Evolutionary conservation across 1,140 invertebrate genomes (phyloP).

Genomic region (roundworm (Caenorhabditis elegans)): DNA sequence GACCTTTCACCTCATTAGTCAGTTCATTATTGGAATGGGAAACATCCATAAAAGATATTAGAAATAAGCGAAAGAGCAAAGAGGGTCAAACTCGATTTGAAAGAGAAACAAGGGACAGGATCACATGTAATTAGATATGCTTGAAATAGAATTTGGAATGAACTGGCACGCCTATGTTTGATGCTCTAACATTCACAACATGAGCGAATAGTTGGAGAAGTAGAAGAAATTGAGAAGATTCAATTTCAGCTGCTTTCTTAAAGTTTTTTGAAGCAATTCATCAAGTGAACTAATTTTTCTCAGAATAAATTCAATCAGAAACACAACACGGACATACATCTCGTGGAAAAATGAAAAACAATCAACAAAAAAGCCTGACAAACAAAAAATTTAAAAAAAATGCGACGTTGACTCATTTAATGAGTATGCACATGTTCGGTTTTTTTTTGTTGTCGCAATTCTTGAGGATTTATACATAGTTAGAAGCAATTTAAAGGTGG

Average conservation of each 20-base stretch:
- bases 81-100: neutral
- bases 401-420: no score
- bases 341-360: no score
- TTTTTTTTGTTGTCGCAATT: no score
- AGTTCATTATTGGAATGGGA: neutral
- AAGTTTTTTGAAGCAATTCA: neutral
- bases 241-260: no score
- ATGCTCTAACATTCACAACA: neutral
- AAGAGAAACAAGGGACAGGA: neutral
- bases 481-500: no score
- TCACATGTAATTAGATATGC: constrained; percentile 22
- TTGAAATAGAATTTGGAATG: neutral
- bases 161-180: neutral
- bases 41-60: neutral
- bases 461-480: no score
- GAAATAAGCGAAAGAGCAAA: neutral
- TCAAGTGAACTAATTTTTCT: no score
- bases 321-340: no score
- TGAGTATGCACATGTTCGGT: no score
- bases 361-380: no score
- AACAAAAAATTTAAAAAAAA: no score
- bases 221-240: neutral
- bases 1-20: neutral
- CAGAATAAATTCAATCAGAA: no score
- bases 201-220: neutral